Percentiles rank a stretch among this genome's conserved stretches.
Evolutionary conservation across 1,140 invertebrate genomes (phyloP).

Genomic region (Heliothis subflexa): DNA sequence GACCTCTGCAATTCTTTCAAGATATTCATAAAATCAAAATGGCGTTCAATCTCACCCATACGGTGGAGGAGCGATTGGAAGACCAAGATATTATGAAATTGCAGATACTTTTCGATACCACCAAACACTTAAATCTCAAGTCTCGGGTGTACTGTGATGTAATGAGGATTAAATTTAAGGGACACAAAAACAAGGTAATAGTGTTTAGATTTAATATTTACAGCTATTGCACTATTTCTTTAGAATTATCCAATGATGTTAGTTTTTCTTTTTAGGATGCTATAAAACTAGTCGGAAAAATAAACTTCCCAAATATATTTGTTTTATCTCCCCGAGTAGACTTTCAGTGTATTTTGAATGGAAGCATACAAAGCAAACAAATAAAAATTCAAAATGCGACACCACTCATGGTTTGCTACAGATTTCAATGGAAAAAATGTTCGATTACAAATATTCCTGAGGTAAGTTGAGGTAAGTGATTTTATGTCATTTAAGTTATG

Average conservation of each 20-base stretch:
- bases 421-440: constrained; percentile 77
- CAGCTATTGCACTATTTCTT: background rate
- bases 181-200: constrained; percentile 78
- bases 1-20: constrained; percentile 74
- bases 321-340: constrained; percentile 73
- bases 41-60: constrained; percentile 71
- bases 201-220: background rate
- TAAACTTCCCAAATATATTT: constrained; percentile 78
- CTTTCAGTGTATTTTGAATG: constrained; percentile 76
- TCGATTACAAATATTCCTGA: constrained; percentile 46
- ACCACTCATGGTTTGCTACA: constrained; percentile 74
- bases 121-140: constrained; percentile 73
- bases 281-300: constrained; percentile 75
- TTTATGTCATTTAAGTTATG: background rate
- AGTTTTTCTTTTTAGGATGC: constrained; percentile 70
- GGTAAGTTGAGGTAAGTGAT: constrained; percentile 57
- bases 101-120: constrained; percentile 79
- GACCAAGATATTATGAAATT: constrained; percentile 81
- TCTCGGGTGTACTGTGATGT: constrained; percentile 75
- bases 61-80: constrained; percentile 71
- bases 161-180: constrained; percentile 77
- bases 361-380: constrained; percentile 71
- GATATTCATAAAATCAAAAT: constrained; percentile 81
- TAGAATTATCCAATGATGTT: background rate
- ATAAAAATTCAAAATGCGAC: constrained; percentile 79